phyloP scores from a whole-genome alignment of 2,113 vertebrate species.

The Chloropsis cyanopogon region DNA sequence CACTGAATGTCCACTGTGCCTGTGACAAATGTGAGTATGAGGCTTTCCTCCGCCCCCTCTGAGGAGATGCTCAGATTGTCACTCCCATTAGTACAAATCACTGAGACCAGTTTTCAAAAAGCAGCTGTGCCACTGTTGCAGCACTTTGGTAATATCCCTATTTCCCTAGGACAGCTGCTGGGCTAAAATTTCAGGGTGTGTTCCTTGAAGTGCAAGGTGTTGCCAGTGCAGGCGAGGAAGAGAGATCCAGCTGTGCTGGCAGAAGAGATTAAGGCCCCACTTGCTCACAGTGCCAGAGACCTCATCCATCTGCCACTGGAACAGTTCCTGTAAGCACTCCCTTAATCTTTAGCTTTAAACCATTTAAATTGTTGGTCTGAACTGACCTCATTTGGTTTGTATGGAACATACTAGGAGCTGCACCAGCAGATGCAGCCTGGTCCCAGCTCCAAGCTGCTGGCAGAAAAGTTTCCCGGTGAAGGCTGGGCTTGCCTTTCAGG shows the following conservation, averaged over 20 bases:
- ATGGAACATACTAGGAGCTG: not conserved
- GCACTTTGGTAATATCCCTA: not conserved
- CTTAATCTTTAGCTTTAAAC: conserved; percentile 53
- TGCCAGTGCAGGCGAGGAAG: not conserved
- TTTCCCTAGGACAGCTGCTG: not conserved
- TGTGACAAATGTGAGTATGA: not conserved
- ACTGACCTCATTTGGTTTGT: conserved; percentile 27
- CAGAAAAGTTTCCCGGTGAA: not conserved
- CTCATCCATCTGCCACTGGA: conserved; percentile 10
- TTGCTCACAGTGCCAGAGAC: conserved; percentile 1
- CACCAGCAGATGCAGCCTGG: not conserved
- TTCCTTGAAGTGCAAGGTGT: not conserved
- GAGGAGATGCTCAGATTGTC: not conserved
- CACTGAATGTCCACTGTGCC: not conserved
- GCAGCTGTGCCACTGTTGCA: not conserved
- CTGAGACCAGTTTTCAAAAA: not conserved
- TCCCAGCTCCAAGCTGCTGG: not conserved
- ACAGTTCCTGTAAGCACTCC: conserved; percentile 10
- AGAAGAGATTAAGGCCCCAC: not conserved
- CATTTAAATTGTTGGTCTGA: conserved; percentile 40
- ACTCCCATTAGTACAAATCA: not conserved
- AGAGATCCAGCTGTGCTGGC: conserved; percentile 27
- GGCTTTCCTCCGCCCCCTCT: not conserved
- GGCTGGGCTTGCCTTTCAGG: not conserved
- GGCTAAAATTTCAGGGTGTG: not conserved